Percentiles rank a stretch among this genome's conserved stretches.
These are phyloP conservation scores for Physeter macrocephalus DNA, from an alignment of 2,113 vertebrate species.

Conservation along the genomic window DNA sequence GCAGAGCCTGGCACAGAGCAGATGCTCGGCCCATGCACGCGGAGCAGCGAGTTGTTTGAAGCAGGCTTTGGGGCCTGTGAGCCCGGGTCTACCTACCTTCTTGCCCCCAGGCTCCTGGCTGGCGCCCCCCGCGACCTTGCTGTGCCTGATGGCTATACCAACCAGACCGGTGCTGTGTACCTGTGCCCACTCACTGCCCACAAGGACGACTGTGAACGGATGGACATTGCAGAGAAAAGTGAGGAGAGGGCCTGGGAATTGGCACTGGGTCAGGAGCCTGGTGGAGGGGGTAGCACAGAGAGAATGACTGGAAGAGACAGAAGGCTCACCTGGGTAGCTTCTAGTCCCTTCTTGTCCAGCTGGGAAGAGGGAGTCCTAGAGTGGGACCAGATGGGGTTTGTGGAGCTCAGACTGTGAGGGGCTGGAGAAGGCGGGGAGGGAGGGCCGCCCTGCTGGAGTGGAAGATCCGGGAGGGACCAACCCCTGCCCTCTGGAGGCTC, in stretches of 20 bases:
- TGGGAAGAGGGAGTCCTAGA: background rate
- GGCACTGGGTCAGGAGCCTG: background rate
- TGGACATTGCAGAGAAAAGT: conserved; percentile 87
- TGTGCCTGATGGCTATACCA: conserved; percentile 74
- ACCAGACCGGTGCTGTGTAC: conserved; percentile 89
- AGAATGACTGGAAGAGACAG: background rate
- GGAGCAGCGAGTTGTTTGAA: background rate
- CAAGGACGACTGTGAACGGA: conserved; percentile 85
- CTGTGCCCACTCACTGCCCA: conserved; percentile 85
- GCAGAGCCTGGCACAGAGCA: background rate
- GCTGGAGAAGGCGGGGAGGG: background rate
- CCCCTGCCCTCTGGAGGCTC: background rate
- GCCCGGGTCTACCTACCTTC: background rate
- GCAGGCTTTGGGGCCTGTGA: background rate
- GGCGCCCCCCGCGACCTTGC: conserved; percentile 90
- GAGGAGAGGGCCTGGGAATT: conserved; percentile 52
- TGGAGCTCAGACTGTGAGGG: background rate
- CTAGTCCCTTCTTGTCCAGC: background rate
- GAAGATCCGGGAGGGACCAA: background rate
- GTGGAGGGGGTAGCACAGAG: background rate
- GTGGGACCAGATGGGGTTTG: background rate
- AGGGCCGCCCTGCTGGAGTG: background rate
- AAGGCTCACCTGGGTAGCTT: background rate
- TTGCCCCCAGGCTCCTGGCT: conserved; percentile 83
- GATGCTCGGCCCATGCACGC: background rate